Percentiles rank a stretch among this genome's conserved stretches.
These are phyloP conservation scores for Sesia apiformis DNA, from an alignment of 2,888 invertebrate species.

Conservation along the genomic window DNA sequence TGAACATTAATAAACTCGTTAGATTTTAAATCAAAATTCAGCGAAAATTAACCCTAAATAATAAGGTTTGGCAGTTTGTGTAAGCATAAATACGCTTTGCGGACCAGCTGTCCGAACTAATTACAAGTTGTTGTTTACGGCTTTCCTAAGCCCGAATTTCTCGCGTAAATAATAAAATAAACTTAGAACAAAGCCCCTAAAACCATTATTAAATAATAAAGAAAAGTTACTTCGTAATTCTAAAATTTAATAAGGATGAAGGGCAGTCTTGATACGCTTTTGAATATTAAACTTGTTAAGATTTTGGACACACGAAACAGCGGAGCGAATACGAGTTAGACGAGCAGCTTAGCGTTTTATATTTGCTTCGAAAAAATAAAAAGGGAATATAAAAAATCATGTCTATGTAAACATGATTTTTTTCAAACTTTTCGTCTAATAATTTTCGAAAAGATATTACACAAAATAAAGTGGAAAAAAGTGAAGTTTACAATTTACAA, in stretches of 20 bases:
- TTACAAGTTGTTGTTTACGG: slow-evolving; percentile 13
- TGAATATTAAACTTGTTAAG: neutral
- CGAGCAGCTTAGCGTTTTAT: no score
- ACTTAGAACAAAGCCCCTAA: slow-evolving; percentile 11
- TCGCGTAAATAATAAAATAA: slow-evolving; percentile 15
- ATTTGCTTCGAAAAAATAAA: no score
- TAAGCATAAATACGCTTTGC: slow-evolving; percentile 5
- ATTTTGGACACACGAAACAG: no score
- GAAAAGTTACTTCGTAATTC: neutral
- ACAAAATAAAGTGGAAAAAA: no score
- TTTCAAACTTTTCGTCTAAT: no score
- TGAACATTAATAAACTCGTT: no score
- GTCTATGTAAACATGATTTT: no score
- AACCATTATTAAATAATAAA: slow-evolving; percentile 4
- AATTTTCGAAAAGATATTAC: no score
- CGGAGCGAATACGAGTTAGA: no score
- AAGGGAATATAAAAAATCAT: no score
- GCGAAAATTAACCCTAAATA: slow-evolving; percentile 1
- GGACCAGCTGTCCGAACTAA: slow-evolving; percentile 13
- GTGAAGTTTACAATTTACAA: no score
- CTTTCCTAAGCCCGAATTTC: slow-evolving; percentile 7
- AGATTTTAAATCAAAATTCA: no score
- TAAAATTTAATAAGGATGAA: neutral
- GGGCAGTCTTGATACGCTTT: neutral
- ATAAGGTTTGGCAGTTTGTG: slow-evolving; percentile 10